phyloP scores from a whole-genome alignment of 2,888 invertebrate genomes.

The Venusia cambrica region DNA sequence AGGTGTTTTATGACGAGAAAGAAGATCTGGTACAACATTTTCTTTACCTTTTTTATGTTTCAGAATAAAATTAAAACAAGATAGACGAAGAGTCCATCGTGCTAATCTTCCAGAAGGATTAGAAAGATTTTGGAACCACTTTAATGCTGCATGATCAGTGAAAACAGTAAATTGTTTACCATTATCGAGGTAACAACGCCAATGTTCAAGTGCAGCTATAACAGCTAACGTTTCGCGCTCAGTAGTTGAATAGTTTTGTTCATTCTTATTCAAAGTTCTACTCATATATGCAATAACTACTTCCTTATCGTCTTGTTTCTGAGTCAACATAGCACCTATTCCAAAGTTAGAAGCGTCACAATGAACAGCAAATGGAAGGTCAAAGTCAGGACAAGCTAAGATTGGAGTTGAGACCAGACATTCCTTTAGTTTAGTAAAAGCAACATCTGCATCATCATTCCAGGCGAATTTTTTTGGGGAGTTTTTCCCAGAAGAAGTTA shows the following conservation, averaged over 20 bases:
- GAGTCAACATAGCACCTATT: background rate
- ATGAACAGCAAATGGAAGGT: background rate
- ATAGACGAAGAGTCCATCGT: no score
- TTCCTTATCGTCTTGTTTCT: background rate
- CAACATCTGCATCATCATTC: no score
- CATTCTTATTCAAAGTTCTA: slow-evolving; percentile 1
- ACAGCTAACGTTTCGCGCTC: slow-evolving; percentile 34
- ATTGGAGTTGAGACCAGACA: no score
- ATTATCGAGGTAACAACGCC: slow-evolving; percentile 24
- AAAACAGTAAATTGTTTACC: slow-evolving; percentile 8
- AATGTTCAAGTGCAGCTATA: slow-evolving; percentile 31
- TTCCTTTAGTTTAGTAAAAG: no score
- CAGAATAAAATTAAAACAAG: no score
- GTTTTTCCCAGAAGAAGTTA: no score
- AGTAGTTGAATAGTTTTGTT: slow-evolving; percentile 23
- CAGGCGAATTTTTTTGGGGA: no score
- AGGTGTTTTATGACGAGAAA: slow-evolving; percentile 17
- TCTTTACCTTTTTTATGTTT: no score
- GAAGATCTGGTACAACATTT: no score
- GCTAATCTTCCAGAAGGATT: no score
- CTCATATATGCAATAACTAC: slow-evolving; percentile 8
- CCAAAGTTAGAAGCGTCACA: background rate
- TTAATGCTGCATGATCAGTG: slow-evolving; percentile 10
- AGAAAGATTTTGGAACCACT: slow-evolving; percentile 13
- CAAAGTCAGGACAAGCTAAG: background rate